Percentiles rank a stretch among this genome's conserved stretches.
Conservation (phyloP, 2,888 invertebrate species). For the Acleris emargana region DNA sequence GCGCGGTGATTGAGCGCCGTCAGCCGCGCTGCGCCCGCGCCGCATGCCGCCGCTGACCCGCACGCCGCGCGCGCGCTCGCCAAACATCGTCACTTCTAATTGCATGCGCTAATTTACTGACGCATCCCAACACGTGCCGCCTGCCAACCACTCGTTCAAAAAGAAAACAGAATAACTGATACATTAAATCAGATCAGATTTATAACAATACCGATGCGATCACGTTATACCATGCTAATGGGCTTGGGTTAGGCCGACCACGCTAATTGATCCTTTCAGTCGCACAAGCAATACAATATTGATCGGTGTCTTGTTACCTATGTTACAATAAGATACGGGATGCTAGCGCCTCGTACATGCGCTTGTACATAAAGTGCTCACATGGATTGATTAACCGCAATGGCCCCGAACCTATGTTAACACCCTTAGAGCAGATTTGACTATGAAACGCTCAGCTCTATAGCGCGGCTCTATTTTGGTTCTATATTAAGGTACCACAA, state of each 20-base stretch:
- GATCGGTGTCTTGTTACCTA: slow-evolving; percentile 39
- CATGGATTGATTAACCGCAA: slow-evolving; percentile 69
- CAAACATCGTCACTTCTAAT: slow-evolving; percentile 74
- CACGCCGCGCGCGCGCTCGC: slow-evolving; percentile 58
- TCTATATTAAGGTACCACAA: slow-evolving; percentile 55
- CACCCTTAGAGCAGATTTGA: slow-evolving; percentile 76
- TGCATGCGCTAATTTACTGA: slow-evolving; percentile 69
- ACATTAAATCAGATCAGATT: slow-evolving; percentile 50
- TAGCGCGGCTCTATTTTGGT: slow-evolving; percentile 66
- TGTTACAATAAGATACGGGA: slow-evolving; percentile 42
- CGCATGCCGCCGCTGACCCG: slow-evolving; percentile 59
- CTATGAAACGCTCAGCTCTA: slow-evolving; percentile 75
- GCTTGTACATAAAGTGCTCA: slow-evolving; percentile 48
- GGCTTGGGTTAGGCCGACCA: slow-evolving; percentile 47
- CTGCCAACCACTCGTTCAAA: slow-evolving; percentile 48
- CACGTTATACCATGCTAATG: slow-evolving; percentile 13
- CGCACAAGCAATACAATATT: slow-evolving; percentile 42
- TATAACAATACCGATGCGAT: slow-evolving; percentile 46
- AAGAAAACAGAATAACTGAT: slow-evolving; percentile 47
- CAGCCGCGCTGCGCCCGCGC: slow-evolving; percentile 60
- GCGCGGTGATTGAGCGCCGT: slow-evolving; percentile 68
- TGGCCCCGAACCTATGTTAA: slow-evolving; percentile 74
- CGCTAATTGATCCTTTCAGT: slow-evolving; percentile 55
- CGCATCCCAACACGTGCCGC: slow-evolving; percentile 53
- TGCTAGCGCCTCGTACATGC: slow-evolving; percentile 40